Base-by-base conservation (phyloP, 2,797 vertebrate species). In the Miichthys miiuy region DNA sequence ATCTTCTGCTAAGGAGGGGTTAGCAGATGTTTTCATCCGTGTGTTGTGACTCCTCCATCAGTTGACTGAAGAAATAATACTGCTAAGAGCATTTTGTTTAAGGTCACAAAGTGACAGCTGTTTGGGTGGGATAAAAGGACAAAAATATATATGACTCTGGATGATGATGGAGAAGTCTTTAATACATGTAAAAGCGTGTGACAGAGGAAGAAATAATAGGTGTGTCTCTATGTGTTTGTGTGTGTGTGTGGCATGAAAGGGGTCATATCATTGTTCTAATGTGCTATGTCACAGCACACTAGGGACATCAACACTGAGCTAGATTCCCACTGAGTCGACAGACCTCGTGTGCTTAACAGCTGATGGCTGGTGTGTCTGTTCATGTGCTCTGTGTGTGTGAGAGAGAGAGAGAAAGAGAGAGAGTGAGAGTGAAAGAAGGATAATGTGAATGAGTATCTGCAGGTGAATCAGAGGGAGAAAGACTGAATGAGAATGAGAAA, bases 241-340 rank as follows among this genome's bases (percentile, higher is more conserved):
- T 55, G 42, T 41, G 42, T 41, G 21, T 25, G 18, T 42, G 69
- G 52, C 25, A 50, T 57, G 27, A 38, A 64, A 16, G 57, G 17
- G 56, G 20, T 63, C 30, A 51, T 71, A 61, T 58, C 54, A 64
- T 64, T 86, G 42, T 72, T 83, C 64, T 70, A 41, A 63, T 62
- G 71, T 81, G 65, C 64, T 75, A 79, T 86, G 84, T 87, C 75
- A 82, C 78, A 88, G 79, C 64, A 81, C 69, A 80, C 66, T 63
- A 60, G 54, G 46, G 67, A 83, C 68, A 81, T 48, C 71, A 76
- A 77, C 72, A 65, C 68, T 21, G 68, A 74, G 58, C 62, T 62
- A 63, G 67, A 80, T 51, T 83, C 78, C 75, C 77, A 84, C 60
- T 80, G 83, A 89, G 77, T 85, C 75, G 89, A 66, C 80, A 84